Percentiles rank a stretch among this genome's conserved stretches.
These are phyloP conservation scores for Drosophila equinoxialis DNA, from an alignment of 1,140 invertebrate genomes.

Conservation along the genomic window DNA sequence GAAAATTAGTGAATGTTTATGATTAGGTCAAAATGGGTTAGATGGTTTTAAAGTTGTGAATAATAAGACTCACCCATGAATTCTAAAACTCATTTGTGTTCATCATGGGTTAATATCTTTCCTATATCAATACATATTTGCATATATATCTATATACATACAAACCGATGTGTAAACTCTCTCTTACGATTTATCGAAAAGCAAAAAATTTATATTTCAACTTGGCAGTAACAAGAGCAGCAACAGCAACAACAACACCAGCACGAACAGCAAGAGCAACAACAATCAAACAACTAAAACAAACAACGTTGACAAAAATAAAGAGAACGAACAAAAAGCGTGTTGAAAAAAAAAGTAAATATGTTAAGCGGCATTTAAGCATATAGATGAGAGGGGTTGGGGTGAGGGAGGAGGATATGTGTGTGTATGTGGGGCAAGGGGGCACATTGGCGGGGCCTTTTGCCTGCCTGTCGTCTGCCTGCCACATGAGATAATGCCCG, in stretches of 20 bases:
- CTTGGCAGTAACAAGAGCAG: constrained; percentile 19
- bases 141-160: background rate
- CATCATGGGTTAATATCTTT: constrained; percentile 47
- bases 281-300: constrained; percentile 50
- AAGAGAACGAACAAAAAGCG: constrained; percentile 21
- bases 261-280: background rate
- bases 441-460: constrained; percentile 29
- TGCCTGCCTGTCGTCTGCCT: constrained; percentile 43
- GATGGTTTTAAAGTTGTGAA: no score
- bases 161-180: constrained; percentile 36
- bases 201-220: constrained; percentile 55
- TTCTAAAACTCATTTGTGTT: background rate
- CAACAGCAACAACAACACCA: constrained; percentile 27
- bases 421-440: background rate
- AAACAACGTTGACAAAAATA: constrained; percentile 56
- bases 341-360: constrained; percentile 52
- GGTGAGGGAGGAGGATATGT: background rate
- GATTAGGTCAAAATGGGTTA: no score
- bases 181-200: constrained; percentile 46
- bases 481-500: constrained; percentile 70
- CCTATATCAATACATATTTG: constrained; percentile 2
- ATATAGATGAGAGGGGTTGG: constrained; percentile 16
- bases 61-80: no score
- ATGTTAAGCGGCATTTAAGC: constrained; percentile 77
- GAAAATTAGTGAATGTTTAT: no score